These are phyloP conservation scores for Athalia rosae DNA, from an alignment of 2,888 invertebrate species.

Conservation along the genomic window DNA sequence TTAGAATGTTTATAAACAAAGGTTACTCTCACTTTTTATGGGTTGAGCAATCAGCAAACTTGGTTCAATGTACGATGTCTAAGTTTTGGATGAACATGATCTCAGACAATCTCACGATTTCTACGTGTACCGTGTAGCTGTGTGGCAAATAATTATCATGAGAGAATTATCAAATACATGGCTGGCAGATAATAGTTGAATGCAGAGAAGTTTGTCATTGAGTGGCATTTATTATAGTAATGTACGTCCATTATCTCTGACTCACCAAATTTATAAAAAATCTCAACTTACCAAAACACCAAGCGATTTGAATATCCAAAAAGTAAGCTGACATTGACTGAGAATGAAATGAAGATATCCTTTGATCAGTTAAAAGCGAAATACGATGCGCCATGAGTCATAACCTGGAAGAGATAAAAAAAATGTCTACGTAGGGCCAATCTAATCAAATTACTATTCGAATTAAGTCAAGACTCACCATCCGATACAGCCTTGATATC, in stretches of 20 bases:
- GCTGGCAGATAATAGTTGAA: background rate
- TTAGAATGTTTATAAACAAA: too few relatives aligned
- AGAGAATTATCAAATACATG: background rate
- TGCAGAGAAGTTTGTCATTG: background rate
- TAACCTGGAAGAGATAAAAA: slow-evolving; percentile 54
- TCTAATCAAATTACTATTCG: background rate
- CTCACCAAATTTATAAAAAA: background rate
- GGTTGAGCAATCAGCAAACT: too few relatives aligned
- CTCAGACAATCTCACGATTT: background rate
- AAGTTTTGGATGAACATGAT: too few relatives aligned
- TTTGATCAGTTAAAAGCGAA: slow-evolving; percentile 4
- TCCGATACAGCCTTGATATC: slow-evolving; percentile 36
- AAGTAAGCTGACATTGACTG: background rate
- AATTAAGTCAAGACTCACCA: background rate
- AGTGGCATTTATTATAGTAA: too few relatives aligned
- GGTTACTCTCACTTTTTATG: too few relatives aligned
- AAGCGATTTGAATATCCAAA: slow-evolving; percentile 2
- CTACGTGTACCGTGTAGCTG: background rate
- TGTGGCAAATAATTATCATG: background rate
- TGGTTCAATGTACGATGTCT: too few relatives aligned
- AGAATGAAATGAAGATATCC: background rate
- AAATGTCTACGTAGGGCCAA: background rate
- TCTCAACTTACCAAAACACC: background rate
- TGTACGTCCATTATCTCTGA: too few relatives aligned
- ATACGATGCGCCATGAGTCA: slow-evolving; percentile 51